Base-by-base conservation (phyloP, 2,888 invertebrate species). In the Lochmaea crataegi region DNA sequence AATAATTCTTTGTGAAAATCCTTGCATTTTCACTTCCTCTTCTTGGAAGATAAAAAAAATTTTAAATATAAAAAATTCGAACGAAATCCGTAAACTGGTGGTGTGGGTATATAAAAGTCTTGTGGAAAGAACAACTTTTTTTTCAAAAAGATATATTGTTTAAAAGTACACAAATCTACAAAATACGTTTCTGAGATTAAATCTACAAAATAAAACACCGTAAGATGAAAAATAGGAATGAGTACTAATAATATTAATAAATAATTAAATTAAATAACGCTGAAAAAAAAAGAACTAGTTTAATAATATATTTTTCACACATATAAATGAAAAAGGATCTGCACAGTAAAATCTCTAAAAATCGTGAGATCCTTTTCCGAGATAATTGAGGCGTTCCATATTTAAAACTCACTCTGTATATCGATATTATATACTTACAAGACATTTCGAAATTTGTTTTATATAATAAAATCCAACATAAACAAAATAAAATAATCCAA, bases 131-230 rank as follows among this genome's bases (percentile, higher is more conserved):
- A n/a, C 11, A 26, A 64, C 18, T n/a, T n/a, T 75, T 68, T 74
- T 48, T 74, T 68, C 60, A 76, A 78, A 73, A 77, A 76, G 71
- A 72, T 77, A 65, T 79, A 80, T 79, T 80, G 82, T 83, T 82
- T 83, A 83, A 83, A 83, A 83, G 83, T 83, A 83, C 83, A 82
- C 78, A 82, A 82, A 80, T 80, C 77, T 81, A 80, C 78, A 81
- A 82, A 81, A 82, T 80, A 80, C 79, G 78, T 75, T 78, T 75
- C 75, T 79, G 76, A 65, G 67, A 75, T 63, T 75, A 75, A 79
- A 76, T 76, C 77, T 77, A 63, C 18, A 56, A 53, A 65, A 61
- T 18, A 75, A 76, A 72, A 76, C 74, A 79, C 80, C 74, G 75
- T 65, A 78, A 75, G 70, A 76, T 77, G 72, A 63, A 69, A 53